These are phyloP conservation scores for Zosterops borbonicus DNA, from an alignment of 2,113 vertebrate species.

Conservation along the genomic window DNA sequence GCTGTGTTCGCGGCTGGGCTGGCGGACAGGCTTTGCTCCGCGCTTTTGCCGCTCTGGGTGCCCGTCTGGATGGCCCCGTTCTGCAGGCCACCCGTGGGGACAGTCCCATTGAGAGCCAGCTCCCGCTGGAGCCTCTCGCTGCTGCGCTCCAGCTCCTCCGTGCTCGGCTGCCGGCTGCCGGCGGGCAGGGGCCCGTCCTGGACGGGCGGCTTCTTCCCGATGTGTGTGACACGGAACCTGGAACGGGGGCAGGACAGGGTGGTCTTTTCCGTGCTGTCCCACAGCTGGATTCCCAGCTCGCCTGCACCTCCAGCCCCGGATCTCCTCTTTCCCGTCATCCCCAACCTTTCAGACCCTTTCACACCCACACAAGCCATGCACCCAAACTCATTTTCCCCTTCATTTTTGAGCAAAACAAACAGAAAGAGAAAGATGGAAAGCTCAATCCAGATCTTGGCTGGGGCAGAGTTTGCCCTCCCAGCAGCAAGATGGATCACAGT, in stretches of 20 bases:
- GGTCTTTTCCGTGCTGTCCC: not conserved
- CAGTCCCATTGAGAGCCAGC: conserved; percentile 51
- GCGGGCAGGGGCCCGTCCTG: conserved; percentile 66
- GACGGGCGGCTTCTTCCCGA: conserved; percentile 79
- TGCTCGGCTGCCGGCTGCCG: conserved; percentile 58
- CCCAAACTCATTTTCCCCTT: not conserved
- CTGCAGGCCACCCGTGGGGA: conserved; percentile 4
- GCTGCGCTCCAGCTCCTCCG: conserved; percentile 48
- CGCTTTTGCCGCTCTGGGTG: not conserved
- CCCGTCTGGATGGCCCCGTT: conserved; percentile 50
- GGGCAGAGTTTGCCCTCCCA: not conserved
- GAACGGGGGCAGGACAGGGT: not conserved
- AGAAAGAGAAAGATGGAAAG: not conserved
- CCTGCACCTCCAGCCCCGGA: fast-evolving
- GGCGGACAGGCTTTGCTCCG: not conserved
- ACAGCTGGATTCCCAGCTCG: not conserved
- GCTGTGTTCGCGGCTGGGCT: not conserved
- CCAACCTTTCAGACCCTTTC: not conserved
- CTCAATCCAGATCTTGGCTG: not conserved
- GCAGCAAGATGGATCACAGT: not conserved
- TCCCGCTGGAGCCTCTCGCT: conserved; percentile 46
- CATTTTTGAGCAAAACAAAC: not conserved
- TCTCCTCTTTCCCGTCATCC: not conserved
- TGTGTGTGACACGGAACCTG: conserved; percentile 91
- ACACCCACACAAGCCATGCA: too few species aligned